Percentiles rank a stretch among this genome's conserved stretches.
Conservation (phyloP, 2,797 vertebrate genomes). For the Columba guinea region DNA sequence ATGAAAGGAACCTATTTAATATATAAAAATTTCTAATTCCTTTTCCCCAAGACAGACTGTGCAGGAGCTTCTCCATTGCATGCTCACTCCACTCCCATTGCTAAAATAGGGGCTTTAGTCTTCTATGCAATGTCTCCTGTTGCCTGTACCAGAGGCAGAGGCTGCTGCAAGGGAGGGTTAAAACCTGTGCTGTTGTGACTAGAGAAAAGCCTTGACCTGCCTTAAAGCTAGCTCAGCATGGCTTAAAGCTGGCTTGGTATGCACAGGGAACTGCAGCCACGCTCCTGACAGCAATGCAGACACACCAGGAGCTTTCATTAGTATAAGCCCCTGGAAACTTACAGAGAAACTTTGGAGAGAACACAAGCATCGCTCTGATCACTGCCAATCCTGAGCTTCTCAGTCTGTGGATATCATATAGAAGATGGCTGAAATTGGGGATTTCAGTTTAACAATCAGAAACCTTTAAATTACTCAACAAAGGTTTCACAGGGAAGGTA, state of each 20-base stretch:
- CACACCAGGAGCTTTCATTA: not conserved
- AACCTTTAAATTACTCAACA: not conserved
- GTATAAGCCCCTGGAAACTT: accelerated
- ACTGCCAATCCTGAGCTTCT: not conserved
- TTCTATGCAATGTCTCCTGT: not conserved
- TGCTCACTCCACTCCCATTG: not conserved
- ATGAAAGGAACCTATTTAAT: not conserved
- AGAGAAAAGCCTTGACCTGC: not conserved
- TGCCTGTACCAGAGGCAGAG: not conserved
- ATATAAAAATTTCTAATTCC: not conserved
- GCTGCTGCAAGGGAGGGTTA: not conserved
- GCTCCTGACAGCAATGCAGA: constrained; percentile 13
- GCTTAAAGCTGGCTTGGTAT: not conserved
- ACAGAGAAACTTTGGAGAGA: not conserved
- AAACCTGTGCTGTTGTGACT: not conserved
- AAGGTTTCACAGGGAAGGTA: not conserved
- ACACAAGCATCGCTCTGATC: not conserved
- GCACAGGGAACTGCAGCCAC: not conserved
- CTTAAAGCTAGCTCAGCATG: not conserved
- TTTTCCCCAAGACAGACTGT: not conserved
- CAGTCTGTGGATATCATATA: not conserved
- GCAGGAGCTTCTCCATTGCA: not conserved
- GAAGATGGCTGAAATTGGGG: not conserved
- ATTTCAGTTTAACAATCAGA: not conserved
- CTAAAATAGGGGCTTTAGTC: not conserved